Percentiles rank a stretch among this genome's conserved stretches.
Conservation (phyloP, 2,113 vertebrate genomes). For the Arenaria interpres region DNA sequence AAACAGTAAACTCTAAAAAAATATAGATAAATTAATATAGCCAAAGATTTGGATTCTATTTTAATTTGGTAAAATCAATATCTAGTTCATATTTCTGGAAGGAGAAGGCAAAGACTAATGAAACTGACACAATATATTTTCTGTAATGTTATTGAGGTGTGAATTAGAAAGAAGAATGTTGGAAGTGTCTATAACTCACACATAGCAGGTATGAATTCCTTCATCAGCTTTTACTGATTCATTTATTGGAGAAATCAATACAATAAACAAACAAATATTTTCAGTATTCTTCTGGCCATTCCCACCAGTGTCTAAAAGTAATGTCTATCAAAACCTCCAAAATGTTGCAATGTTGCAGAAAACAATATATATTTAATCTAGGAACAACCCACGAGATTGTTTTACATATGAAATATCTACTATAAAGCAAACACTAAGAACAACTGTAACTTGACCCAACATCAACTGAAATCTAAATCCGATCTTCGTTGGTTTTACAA, state of each 20-base stretch:
- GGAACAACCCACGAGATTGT: not conserved
- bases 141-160: slow-evolving; percentile 19
- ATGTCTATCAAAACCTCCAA: not conserved
- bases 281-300: not conserved
- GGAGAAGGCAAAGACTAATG: slow-evolving; percentile 27
- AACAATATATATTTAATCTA: not conserved
- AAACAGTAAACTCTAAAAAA: not conserved
- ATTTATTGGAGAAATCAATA: slow-evolving; percentile 52
- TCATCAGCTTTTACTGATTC: slow-evolving; percentile 31
- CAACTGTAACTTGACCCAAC: not conserved
- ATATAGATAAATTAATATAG: not conserved
- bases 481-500: not conserved
- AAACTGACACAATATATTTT: slow-evolving; percentile 45
- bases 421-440: not conserved
- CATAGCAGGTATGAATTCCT: slow-evolving; percentile 18
- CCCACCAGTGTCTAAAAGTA: not conserved
- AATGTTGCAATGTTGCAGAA: not conserved
- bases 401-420: not conserved
- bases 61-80: slow-evolving; percentile 59
- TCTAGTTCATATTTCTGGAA: slow-evolving; percentile 40
- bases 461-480: not conserved
- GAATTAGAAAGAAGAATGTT: slow-evolving; percentile 41
- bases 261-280: not conserved
- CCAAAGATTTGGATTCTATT: slow-evolving; percentile 27
- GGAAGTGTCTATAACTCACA: slow-evolving; percentile 60